These are phyloP conservation scores for Maccullochella peelii DNA, from an alignment of 2,113 vertebrate genomes.

Conservation along the genomic window DNA sequence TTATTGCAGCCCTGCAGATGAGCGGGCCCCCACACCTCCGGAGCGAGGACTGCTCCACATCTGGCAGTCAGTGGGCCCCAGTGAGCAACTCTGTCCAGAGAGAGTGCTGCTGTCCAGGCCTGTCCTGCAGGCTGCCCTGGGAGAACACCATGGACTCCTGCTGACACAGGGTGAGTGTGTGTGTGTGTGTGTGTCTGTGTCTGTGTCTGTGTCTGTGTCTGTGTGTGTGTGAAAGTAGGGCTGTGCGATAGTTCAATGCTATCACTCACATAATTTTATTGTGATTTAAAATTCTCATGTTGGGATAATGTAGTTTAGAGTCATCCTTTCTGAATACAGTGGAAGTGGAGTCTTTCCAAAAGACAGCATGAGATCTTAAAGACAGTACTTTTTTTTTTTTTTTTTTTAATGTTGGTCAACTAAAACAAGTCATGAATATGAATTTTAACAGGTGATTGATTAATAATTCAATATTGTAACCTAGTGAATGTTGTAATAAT, in stretches of 20 bases:
- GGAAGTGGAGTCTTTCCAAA: too few species aligned
- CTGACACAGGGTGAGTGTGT: constrained; percentile 88
- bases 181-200: background rate
- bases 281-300: background rate
- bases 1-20: constrained; percentile 59
- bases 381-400: too few species aligned
- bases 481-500: background rate
- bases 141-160: constrained; percentile 90
- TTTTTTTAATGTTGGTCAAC: too few species aligned
- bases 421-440: too few species aligned
- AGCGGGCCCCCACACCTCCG: constrained; percentile 80
- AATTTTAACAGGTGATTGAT: too few species aligned
- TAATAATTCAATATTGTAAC: too few species aligned
- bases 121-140: constrained; percentile 91
- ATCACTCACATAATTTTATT: background rate
- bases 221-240: too few species aligned
- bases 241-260: background rate
- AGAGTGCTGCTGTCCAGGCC: constrained; percentile 87
- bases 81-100: constrained; percentile 84
- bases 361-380: too few species aligned
- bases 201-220: background rate
- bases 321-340: too few species aligned
- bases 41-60: constrained; percentile 90
- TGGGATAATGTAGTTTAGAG: too few species aligned
- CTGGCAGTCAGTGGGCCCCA: constrained; percentile 87